Base-by-base conservation (phyloP, 2,888 invertebrate genomes). In the Dryobota labecula region DNA sequence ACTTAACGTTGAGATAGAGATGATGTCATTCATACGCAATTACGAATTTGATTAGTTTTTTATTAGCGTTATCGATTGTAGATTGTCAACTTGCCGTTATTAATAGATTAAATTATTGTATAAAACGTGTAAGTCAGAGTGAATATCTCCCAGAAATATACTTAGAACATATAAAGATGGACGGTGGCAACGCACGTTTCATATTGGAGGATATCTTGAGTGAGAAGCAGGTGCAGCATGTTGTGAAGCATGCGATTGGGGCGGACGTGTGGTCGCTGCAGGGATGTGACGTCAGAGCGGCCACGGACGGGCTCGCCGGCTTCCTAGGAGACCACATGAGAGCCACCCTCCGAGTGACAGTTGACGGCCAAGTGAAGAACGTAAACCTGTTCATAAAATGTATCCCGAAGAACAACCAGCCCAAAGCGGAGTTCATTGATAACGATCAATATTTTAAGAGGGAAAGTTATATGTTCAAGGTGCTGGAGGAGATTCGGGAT, bases 281-380 rank as follows among this genome's bases (percentile, higher is more conserved):
- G 1, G 84, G 84, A 0, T 76, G 87, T 33, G 85, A 90, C 3
- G 68, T 92, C n/a, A 84, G 65, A 18, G 85, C 90, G 0, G 93
- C 94, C 0, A 70, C 86, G 0, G 87, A 89, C 0, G 94, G 94
- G 0, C 61, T 95, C 0, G 88, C 90, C 0, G 95, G 95, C 0
- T 94, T 92, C 82, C 88, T 95, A 1, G 95, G 92, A 2, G 95
- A 94, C 63, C 95, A 95, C 75, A 84, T 92, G 24, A 86, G 90
- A 27, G 87, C 89, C 4, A 83, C 85, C 0, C 70, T 95, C 1
- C 76, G 83, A 9, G 89, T 93, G 20, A 73, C 82, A 41, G 78
- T 84, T 1, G 73, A 76, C 2, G 90, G 83, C 0, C n/a, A 76
- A 0, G 43, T 78, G 11, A 80, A 83, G 61, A 63, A 84, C 43